These are phyloP conservation scores for Mallotus villosus DNA, from an alignment of 2,797 vertebrate species.

Conservation along the genomic window DNA sequence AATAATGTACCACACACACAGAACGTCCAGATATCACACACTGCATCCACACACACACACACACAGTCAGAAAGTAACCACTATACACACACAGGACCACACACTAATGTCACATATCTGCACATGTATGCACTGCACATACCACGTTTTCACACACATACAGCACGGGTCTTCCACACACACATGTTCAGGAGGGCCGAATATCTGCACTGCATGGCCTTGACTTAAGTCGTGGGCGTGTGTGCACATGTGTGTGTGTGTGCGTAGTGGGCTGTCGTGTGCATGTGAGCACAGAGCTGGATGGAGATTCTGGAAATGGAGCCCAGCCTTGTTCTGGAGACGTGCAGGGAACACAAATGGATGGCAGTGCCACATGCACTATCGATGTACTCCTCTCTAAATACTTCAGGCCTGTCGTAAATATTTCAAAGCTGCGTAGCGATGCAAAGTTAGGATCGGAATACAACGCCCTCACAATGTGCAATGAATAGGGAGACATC, in stretches of 20 bases:
- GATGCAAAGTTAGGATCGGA: conserved; percentile 13
- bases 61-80: not conserved
- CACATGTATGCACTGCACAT: not conserved
- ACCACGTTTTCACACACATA: not conserved
- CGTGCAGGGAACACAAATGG: conserved; percentile 34
- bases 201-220: not conserved
- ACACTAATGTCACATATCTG: conserved; percentile 8
- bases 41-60: conserved; percentile 11
- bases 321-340: conserved; percentile 29
- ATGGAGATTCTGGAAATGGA: conserved; percentile 3
- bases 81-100: not conserved
- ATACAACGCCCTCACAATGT: not conserved
- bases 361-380: conserved; percentile 20
- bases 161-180: not conserved
- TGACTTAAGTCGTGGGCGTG: not conserved
- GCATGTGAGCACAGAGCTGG: conserved; percentile 7
- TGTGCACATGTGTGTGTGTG: conserved; percentile 1
- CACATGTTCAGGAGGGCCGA: not conserved
- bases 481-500: not conserved
- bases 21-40: not conserved
- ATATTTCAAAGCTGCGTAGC: conserved; percentile 41
- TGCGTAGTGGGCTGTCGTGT: not conserved
- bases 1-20: not conserved
- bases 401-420: conserved; percentile 37
- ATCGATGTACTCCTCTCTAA: conserved; percentile 44